phyloP scores from a whole-genome alignment of 64 coral and sea anemone species.

The Porites australiensis region DNA sequence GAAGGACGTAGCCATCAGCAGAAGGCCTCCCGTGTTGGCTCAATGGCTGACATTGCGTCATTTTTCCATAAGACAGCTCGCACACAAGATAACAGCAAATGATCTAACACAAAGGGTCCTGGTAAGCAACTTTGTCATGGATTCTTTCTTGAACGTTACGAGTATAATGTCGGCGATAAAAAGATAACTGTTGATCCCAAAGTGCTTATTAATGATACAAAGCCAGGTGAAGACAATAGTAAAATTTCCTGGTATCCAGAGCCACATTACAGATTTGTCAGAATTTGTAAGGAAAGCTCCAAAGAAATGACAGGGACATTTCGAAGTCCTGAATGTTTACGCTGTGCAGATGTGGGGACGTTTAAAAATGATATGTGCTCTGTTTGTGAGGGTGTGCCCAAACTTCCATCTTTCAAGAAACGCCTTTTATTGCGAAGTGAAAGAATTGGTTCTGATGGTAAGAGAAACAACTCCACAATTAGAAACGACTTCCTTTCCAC shows the following conservation, averaged over 20 bases:
- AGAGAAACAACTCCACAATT: conserved; percentile 12
- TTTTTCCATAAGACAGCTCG: no score
- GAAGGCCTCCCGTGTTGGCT: no score
- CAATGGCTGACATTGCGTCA: no score
- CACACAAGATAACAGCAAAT: no score
- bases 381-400: neutral
- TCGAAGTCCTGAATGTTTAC: conserved; percentile 4
- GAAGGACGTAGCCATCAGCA: no score
- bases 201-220: conserved; percentile 14
- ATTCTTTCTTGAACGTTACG: no score
- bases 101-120: no score
- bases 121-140: no score
- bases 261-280: conserved; percentile 2
- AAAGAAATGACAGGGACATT: neutral
- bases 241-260: conserved; percentile 18
- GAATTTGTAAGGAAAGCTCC: neutral
- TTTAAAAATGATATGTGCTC: conserved; percentile 15
- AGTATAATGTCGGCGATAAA: neutral
- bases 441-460: conserved; percentile 7
- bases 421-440: conserved; percentile 1
- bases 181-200: neutral
- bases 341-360: conserved; percentile 18
- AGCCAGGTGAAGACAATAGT: conserved; percentile 39
- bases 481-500: neutral
- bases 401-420: conserved; percentile 6